phyloP scores from a whole-genome alignment of 2,797 vertebrate genomes.

The Glossophaga mutica region DNA sequence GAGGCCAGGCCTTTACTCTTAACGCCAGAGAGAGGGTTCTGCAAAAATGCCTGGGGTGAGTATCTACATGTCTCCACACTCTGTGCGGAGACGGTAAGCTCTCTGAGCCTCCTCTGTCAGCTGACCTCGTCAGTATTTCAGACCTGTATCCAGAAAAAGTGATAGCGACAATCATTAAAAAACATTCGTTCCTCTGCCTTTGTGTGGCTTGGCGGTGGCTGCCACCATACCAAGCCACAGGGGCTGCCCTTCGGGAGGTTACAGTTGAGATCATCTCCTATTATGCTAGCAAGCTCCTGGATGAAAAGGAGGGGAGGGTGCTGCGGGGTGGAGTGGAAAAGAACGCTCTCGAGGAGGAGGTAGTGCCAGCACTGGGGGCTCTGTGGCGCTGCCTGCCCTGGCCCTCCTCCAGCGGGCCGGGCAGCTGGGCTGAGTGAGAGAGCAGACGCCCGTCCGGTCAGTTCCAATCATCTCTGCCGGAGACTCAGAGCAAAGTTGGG shows the following conservation, averaged over 20 bases:
- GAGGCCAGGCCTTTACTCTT: not conserved
- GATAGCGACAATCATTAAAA: not conserved
- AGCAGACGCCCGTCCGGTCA: not conserved
- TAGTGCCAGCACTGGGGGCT: not conserved
- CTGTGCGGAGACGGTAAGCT: not conserved
- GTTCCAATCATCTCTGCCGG: not conserved
- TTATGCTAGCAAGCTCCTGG: not conserved
- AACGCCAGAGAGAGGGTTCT: not conserved
- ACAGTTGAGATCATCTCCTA: not conserved
- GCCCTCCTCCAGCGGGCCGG: not conserved
- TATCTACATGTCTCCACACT: not conserved
- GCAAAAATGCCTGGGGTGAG: not conserved
- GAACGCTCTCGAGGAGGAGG: not conserved
- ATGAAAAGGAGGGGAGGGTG: not conserved
- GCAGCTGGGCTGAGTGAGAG: not conserved
- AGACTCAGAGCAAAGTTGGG: not conserved
- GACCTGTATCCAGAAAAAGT: not conserved
- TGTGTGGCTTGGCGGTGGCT: fast-evolving
- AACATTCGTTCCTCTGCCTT: not conserved
- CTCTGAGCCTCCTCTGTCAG: not conserved
- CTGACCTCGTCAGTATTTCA: constrained; percentile 12
- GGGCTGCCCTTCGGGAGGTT: fast-evolving
- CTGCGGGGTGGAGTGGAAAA: not conserved
- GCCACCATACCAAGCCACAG: fast-evolving
- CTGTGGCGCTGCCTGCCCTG: fast-evolving